Base-by-base conservation (phyloP, 2,888 invertebrate genomes). In the Pachymerium ferrugineum region DNA sequence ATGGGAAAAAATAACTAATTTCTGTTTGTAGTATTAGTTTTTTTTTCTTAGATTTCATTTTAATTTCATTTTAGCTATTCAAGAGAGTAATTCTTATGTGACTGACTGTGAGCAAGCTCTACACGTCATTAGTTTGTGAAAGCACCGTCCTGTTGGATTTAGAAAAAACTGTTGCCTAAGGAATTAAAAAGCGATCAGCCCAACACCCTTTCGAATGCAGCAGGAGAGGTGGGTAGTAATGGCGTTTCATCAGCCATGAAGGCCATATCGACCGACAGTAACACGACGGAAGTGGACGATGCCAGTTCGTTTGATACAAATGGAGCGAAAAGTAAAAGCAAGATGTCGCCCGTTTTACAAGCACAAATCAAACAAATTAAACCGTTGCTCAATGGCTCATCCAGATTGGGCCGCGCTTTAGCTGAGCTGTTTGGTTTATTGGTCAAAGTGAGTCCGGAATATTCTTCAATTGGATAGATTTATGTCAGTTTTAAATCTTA, bases 1-100 rank as follows among this genome's bases (percentile, higher is more conserved):
- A 77, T 76, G 1, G 77, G 77, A 71, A 76, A 76, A 76, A 76
- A 76, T 77, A 72, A 67, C 22, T 2, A 12, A 19, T 28, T n/a
- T 38, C 12, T n/a, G 16, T 38, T 38, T 38, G 16, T 81, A 77
- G 78, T 80, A 76, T 80, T 80, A 28, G 47, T 10, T 25, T 72
- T 33, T n/a, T n/a, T 30, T n/a, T 8, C 19, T 73, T 72, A 33
- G 31, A 42, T 70, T 74, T 30, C 19, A 35, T n/a, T 12, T 67
- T 33, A 10, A 42, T 22, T 14, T 12, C 8, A 73, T 74, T 78
- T 8, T 76, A 85, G 89, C 87, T 78, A 89, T 91, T 77, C 90
- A 90, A 81, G 91, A 92, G 80, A 88, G 92, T 76, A 96, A 94
- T 83, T 91, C 90, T 1, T 92, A 93, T 83, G 97, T n/a, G n/a